Base-by-base conservation (phyloP, 2,888 invertebrate genomes). In the Pyrrhia umbra region DNA sequence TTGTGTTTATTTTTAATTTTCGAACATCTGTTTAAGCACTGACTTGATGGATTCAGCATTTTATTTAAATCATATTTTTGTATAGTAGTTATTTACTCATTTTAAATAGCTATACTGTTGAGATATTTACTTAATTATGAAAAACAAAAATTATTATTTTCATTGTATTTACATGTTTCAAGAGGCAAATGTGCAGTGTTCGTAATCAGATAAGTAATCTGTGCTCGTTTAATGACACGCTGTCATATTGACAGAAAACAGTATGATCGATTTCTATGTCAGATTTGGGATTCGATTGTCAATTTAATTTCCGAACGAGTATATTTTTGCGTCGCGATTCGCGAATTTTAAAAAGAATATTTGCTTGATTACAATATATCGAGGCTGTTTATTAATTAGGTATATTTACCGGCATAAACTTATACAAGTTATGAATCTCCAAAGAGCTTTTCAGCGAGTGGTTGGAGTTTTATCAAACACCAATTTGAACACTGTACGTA, bases 401-500 rank as follows among this genome's bases (percentile, higher is more conserved):
- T 30, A 0, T 9, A 27, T 18, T 39, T 18, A 30, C 6, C 2
- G 0, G 43, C 5, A 30, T 37, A 34, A 57, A 49, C 15, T 21
- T 0, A 20, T 42, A 27, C n/a, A 8, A 56, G 50, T 18, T 23
- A 91, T 90, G 90, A 87, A 86, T 67, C 73, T 90, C 20, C 90
- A 88, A 66, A 87, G 84, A 81, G 78, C 82, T 16, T 78, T 90
- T 64, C 85, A 86, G 25, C 87, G 84, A 75, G 61, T 87, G 9
- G 83, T 77, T 65, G 80, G 81, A 34, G 79, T 85, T 67, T 68
- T 83, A 59, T 78, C 84, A 39, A 77, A 70, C 55, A 68, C 82
- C 50, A 88, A 83, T 68, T 56, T 85, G 18, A 88, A 84, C 50
- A 57, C 75, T 60, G 91, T 91, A 83, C 51, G 87, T 89, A 76